A percentile compares a stretch with the other conserved stretches of the same genome.
These are phyloP conservation scores for Epizoanthus fatuus DNA, from an alignment of 92 coral and sea anemone genomes.

Conservation along the genomic window DNA sequence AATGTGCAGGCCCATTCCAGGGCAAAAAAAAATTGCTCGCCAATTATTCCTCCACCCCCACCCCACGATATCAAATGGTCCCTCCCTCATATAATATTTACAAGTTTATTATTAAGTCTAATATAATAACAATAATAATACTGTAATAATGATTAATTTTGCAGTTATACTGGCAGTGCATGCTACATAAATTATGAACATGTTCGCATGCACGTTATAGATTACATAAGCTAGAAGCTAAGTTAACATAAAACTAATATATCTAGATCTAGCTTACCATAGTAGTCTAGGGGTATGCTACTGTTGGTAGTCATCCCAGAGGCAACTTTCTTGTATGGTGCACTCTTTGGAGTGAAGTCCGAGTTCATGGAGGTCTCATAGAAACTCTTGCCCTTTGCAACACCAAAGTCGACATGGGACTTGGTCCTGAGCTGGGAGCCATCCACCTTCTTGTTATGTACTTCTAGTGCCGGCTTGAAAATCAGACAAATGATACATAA, in stretches of 20 bases:
- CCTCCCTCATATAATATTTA: too few relatives aligned
- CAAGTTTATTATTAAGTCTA: too few relatives aligned
- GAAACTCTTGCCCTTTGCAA: conserved; percentile 69
- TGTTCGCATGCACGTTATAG: too few relatives aligned
- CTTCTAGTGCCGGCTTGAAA: conserved; percentile 82
- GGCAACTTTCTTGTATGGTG: conserved; percentile 63
- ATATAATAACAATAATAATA: too few relatives aligned
- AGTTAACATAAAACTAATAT: background rate
- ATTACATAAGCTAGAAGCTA: background rate
- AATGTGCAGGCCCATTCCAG: too few relatives aligned
- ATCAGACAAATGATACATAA: background rate
- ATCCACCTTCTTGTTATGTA: conserved; percentile 81
- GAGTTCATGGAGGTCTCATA: conserved; percentile 94
- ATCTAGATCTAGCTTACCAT: conserved; percentile 67
- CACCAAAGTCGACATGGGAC: conserved; percentile 92
- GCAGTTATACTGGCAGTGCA: too few relatives aligned
- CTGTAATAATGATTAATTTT: too few relatives aligned
- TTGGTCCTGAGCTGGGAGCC: conserved; percentile 94
- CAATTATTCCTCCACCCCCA: too few relatives aligned
- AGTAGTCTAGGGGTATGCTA: conserved; percentile 91
- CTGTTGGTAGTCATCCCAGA: conserved; percentile 81
- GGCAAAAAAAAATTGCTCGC: too few relatives aligned
- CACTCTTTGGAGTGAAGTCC: conserved; percentile 75
- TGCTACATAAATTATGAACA: too few relatives aligned
- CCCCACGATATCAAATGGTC: too few relatives aligned